phyloP scores from a whole-genome alignment of 2,888 invertebrate genomes.

The Lapara coniferarum region DNA sequence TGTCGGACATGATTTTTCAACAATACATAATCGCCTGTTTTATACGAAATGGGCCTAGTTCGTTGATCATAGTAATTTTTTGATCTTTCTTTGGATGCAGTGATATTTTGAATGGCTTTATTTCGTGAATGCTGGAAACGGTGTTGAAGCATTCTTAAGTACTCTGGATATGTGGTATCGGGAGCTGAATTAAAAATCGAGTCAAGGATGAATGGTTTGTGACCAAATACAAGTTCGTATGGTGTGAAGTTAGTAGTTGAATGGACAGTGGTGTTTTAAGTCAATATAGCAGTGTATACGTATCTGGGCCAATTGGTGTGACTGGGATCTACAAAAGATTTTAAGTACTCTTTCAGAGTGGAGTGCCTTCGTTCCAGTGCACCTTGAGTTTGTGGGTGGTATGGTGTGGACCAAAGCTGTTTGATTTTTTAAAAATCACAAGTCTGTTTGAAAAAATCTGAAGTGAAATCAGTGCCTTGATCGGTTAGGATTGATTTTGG shows the following conservation, averaged over 20 bases:
- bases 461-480: conserved; percentile 31
- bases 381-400: conserved; percentile 42
- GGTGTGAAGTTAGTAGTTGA: conserved; percentile 36
- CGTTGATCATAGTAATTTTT: neutral
- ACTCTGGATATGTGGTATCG: conserved; percentile 38
- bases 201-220: conserved; percentile 46
- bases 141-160: conserved; percentile 10
- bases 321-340: conserved; percentile 4
- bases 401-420: conserved; percentile 39
- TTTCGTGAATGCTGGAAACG: neutral
- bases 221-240: conserved; percentile 51
- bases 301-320: conserved; percentile 39
- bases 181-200: conserved; percentile 32
- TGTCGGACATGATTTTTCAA: no score
- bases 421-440: conserved; percentile 38
- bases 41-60: neutral
- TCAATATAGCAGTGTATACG: conserved; percentile 38
- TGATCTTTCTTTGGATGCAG: neutral
- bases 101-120: conserved; percentile 15
- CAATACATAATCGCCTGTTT: no score
- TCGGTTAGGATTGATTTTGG: conserved; percentile 36
- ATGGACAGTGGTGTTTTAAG: conserved; percentile 37
- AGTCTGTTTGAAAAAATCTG: conserved; percentile 36
- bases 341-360: conserved; percentile 1
- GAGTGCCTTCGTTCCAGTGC: conserved; percentile 35